These are phyloP conservation scores for Melitaea athalia DNA, from an alignment of 2,888 invertebrate species.

Conservation along the genomic window DNA sequence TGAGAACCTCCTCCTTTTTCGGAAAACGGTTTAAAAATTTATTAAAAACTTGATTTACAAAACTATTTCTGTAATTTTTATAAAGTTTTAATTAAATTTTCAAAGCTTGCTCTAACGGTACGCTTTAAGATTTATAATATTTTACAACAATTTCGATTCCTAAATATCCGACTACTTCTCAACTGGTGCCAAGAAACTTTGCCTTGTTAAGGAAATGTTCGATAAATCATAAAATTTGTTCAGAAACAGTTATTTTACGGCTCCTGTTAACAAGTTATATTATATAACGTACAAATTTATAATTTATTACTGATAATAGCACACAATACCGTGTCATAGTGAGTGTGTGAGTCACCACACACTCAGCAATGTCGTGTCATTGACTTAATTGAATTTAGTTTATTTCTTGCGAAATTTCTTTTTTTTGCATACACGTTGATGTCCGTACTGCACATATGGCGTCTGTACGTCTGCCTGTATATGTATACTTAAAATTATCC, in stretches of 20 bases:
- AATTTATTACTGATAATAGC: neutral
- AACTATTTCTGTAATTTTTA: neutral
- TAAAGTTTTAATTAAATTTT: neutral
- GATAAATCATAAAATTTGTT: constrained; percentile 7
- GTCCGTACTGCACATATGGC: too few relatives aligned
- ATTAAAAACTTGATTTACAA: neutral
- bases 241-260: neutral
- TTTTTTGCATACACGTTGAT: too few relatives aligned
- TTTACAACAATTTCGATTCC: neutral
- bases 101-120: neutral
- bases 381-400: too few relatives aligned
- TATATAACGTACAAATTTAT: neutral
- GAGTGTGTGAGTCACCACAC: neutral
- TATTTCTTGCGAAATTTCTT: too few relatives aligned
- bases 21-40: neutral
- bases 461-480: too few relatives aligned
- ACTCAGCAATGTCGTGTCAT: too few relatives aligned
- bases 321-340: neutral
- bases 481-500: too few relatives aligned
- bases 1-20: too few relatives aligned
- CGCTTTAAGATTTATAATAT: neutral
- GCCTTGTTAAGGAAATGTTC: constrained; percentile 13
- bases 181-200: constrained; percentile 8
- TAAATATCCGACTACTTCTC: neutral
- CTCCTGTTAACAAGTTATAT: constrained; percentile 1